These are phyloP conservation scores for Sebastes taczanowskii DNA, from an alignment of 2,797 vertebrate genomes.

Conservation along the genomic window DNA sequence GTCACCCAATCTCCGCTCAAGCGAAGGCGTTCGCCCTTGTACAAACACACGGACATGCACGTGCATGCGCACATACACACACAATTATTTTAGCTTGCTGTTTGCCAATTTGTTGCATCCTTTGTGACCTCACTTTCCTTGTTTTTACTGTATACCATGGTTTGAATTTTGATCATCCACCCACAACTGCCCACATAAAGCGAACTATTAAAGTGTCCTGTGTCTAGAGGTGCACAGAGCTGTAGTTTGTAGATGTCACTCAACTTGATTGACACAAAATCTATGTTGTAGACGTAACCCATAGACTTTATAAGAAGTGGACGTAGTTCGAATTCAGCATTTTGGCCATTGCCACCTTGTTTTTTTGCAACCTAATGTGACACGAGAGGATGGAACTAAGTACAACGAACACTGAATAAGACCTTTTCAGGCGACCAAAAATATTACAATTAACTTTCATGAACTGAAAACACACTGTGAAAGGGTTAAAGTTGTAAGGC, in stretches of 20 bases:
- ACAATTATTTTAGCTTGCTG: slow-evolving; percentile 15
- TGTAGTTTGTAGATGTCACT: neutral
- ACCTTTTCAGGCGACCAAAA: no score
- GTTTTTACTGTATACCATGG: slow-evolving; percentile 15
- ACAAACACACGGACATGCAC: neutral
- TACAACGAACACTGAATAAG: no score
- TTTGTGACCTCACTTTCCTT: slow-evolving; percentile 17
- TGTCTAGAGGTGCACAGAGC: neutral
- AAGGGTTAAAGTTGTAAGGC: no score
- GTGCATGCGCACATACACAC: neutral
- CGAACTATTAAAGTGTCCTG: neutral
- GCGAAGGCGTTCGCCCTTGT: slow-evolving; percentile 21
- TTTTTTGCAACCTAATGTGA: no score
- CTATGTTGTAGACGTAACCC: neutral
- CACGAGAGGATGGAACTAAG: no score
- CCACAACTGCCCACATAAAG: slow-evolving; percentile 3
- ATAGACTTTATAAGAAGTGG: no score
- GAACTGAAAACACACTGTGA: no score
- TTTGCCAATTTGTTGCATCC: slow-evolving; percentile 31
- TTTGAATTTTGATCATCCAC: slow-evolving; percentile 34
- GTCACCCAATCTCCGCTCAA: slow-evolving; percentile 40
- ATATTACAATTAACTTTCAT: no score
- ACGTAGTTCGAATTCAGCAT: no score
- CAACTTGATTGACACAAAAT: neutral
- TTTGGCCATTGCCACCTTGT: no score